Evolutionary conservation across 2,888 invertebrate species (phyloP).

Genomic region (Synergus laeviventris): DNA sequence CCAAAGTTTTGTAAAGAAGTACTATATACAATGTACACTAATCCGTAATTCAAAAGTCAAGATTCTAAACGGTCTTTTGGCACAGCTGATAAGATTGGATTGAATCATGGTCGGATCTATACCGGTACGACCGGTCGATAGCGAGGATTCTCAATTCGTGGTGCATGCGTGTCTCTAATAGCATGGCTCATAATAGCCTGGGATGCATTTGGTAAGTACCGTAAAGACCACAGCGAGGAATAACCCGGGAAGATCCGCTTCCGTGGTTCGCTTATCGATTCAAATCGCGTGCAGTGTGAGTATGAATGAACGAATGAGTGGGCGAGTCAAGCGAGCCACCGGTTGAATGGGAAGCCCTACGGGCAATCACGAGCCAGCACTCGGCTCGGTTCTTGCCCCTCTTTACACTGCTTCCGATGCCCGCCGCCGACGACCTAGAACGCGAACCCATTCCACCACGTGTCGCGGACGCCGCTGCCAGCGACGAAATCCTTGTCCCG

Average conservation of each 20-base stretch:
- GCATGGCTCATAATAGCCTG: neutral
- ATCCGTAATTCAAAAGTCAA: neutral
- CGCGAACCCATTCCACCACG: constrained; percentile 38
- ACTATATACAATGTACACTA: too few relatives aligned
- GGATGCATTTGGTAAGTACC: neutral
- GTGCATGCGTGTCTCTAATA: constrained; percentile 13
- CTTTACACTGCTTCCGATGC: constrained; percentile 46
- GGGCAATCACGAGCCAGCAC: constrained; percentile 64
- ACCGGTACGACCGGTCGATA: constrained; percentile 4
- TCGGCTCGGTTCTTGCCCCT: constrained; percentile 47
- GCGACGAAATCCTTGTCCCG: constrained; percentile 37
- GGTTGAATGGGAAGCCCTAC: constrained; percentile 72
- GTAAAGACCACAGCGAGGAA: constrained; percentile 7
- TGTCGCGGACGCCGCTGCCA: constrained; percentile 10
- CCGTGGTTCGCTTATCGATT: constrained; percentile 71
- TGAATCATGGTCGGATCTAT: too few relatives aligned
- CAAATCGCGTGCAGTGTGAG: constrained; percentile 72
- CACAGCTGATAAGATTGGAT: neutral
- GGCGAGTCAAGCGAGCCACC: constrained; percentile 70
- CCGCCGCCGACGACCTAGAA: constrained; percentile 40
- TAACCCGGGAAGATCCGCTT: constrained; percentile 31
- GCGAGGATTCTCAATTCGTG: neutral
- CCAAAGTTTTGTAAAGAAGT: too few relatives aligned
- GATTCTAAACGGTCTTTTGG: neutral
- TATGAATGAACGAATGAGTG: constrained; percentile 75